These are phyloP conservation scores for Leistus spinibarbis DNA, from an alignment of 2,888 invertebrate species.

Conservation along the genomic window DNA sequence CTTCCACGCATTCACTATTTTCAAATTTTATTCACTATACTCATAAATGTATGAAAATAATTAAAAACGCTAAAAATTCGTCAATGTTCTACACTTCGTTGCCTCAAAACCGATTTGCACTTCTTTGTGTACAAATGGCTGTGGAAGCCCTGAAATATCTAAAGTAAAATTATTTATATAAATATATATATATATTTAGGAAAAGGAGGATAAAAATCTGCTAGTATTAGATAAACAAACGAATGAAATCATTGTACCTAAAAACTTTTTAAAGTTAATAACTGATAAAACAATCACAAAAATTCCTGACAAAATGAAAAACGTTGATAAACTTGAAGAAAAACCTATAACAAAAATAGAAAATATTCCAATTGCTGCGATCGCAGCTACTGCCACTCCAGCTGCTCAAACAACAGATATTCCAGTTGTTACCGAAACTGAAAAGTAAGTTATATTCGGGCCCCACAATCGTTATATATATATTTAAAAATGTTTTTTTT, in stretches of 20 bases:
- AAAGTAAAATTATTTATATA: too few relatives aligned
- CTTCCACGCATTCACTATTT: too few relatives aligned
- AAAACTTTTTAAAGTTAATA: slow-evolving; percentile 26
- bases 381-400: neutral
- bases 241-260: slow-evolving; percentile 25
- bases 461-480: neutral
- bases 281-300: slow-evolving; percentile 33
- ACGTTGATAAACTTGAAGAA: slow-evolving; percentile 13
- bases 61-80: too few relatives aligned
- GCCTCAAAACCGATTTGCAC: too few relatives aligned
- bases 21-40: neutral
- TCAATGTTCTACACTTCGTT: too few relatives aligned
- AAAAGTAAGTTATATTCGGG: neutral
- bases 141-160: too few relatives aligned
- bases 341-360: neutral
- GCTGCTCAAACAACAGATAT: neutral
- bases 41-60: too few relatives aligned
- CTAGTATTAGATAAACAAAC: slow-evolving; percentile 20
- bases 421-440: neutral
- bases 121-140: too few relatives aligned
- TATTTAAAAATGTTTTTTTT: neutral
- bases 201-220: slow-evolving; percentile 15
- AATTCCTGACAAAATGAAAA: neutral
- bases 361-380: neutral
- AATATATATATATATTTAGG: neutral